These are phyloP conservation scores for Amblyopsis hoosieri DNA, from an alignment of 2,797 vertebrate species.

Conservation along the genomic window DNA sequence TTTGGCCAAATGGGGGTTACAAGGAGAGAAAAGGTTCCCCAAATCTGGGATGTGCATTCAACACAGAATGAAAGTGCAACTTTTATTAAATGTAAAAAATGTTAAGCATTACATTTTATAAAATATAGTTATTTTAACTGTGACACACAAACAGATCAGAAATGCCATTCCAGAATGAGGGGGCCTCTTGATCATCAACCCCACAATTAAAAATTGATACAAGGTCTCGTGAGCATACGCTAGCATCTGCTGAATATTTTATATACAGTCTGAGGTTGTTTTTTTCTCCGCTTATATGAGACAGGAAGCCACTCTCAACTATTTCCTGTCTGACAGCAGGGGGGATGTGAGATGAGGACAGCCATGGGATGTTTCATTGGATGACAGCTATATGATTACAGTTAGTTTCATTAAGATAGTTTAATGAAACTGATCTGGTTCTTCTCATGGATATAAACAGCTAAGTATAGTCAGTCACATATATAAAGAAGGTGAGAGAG, in stretches of 20 bases:
- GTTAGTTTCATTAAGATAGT: too few species aligned
- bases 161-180: constrained; percentile 4
- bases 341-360: constrained; percentile 31
- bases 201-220: constrained; percentile 63
- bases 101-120: too few species aligned
- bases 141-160: constrained; percentile 23
- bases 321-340: constrained; percentile 65
- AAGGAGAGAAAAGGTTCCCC: too few species aligned
- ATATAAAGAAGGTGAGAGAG: constrained; percentile 21
- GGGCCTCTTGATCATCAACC: constrained; percentile 27
- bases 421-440: too few species aligned
- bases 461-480: constrained; percentile 17
- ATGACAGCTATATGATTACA: not conserved
- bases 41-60: not conserved
- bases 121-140: too few species aligned
- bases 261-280: constrained; percentile 61
- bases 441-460: not conserved
- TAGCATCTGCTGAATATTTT: constrained; percentile 71
- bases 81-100: not conserved
- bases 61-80: not conserved
- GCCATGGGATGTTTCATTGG: constrained; percentile 6
- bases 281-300: constrained; percentile 37
- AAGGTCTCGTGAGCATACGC: constrained; percentile 47
- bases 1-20: too few species aligned
- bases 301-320: constrained; percentile 57